Evolutionary conservation across 64 coral and sea anemone species (phyloP), one percentile per base, ranked within the genome.

Genomic region (Stylophora pistillata): DNA sequence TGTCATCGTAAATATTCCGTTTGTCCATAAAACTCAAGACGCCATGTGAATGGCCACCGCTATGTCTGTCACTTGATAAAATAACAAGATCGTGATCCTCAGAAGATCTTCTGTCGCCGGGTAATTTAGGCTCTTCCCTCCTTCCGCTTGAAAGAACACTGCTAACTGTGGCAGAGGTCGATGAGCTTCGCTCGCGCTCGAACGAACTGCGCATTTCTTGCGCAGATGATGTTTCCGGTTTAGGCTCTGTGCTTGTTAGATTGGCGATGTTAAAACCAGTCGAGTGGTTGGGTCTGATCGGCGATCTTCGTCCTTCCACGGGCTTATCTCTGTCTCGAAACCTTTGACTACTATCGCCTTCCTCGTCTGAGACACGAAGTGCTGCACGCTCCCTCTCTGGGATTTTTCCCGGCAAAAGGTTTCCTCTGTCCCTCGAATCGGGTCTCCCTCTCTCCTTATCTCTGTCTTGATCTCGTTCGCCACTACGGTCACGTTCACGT

Each of bases 241-340:
- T 93, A 47, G 87, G 85, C 10, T 97, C 95, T n/a, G 63, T 84
- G 34, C 87, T 81, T 21, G 95, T 92, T 65, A 97, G 73, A 85
- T 60, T 97, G 32, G 95, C 95, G 64, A 97, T 97, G 72, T 92
- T 93, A 88, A 93, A 97, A 66, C 89, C 89, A 13, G 91, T 74
- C 18, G 91, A 82, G 20, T 92, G 95, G 17, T 59, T 71, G 15
- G 82, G 56, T 53, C 95, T 78, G 47, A 52, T n/a, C 5, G 95
- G 95, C 10, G 95, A 97, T 79, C 88, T 88, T 52, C 88, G 86
- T 11, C 68, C 88, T 60, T 93, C 95, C 30, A 18, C 16, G 14
- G 87, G 41, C 59, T 93, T 93, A 30, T 97, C 95, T 15, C 81
- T 62, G 26, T 81, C 73, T 58, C 93, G 68, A 41, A 82, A 89